phyloP scores from a whole-genome alignment of 2,888 invertebrate genomes.

The Orgyia antiqua region DNA sequence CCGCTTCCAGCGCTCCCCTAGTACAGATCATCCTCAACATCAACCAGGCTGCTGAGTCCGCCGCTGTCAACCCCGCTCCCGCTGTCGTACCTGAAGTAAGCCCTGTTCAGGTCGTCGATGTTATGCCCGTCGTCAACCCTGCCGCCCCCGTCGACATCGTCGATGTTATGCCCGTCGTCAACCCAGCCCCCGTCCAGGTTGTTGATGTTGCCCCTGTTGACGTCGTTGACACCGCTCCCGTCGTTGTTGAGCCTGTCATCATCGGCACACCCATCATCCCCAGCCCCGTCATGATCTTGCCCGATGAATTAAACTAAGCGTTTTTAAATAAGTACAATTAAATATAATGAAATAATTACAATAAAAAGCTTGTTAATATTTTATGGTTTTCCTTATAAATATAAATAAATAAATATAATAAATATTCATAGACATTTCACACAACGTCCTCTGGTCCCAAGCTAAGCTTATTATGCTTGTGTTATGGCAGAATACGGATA shows the following conservation, averaged over 20 bases:
- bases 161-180: slow-evolving; percentile 15
- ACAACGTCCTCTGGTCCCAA: too few relatives aligned
- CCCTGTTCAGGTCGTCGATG: slow-evolving; percentile 1
- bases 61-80: slow-evolving; percentile 2
- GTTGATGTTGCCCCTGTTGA: slow-evolving; percentile 4
- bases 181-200: slow-evolving; percentile 13
- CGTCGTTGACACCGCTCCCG: slow-evolving; percentile 7
- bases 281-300: slow-evolving; percentile 27
- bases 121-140: neutral
- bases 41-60: slow-evolving; percentile 14
- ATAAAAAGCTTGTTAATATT: too few relatives aligned
- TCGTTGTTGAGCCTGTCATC: slow-evolving; percentile 12
- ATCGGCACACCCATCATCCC: slow-evolving; percentile 20
- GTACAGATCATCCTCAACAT: slow-evolving; percentile 39
- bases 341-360: too few relatives aligned
- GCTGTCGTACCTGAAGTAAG: slow-evolving; percentile 1
- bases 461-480: too few relatives aligned
- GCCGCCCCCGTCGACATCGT: slow-evolving; percentile 26
- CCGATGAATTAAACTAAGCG: slow-evolving; percentile 39
- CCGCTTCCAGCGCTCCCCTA: slow-evolving; percentile 22
- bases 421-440: too few relatives aligned
- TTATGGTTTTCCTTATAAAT: too few relatives aligned
- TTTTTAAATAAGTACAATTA: neutral
- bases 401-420: too few relatives aligned
- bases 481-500: too few relatives aligned